Evolutionary conservation across 2,797 vertebrate genomes (phyloP), one percentile per base, ranked within the genome.

Genomic region (Sebastes oblongus): DNA sequence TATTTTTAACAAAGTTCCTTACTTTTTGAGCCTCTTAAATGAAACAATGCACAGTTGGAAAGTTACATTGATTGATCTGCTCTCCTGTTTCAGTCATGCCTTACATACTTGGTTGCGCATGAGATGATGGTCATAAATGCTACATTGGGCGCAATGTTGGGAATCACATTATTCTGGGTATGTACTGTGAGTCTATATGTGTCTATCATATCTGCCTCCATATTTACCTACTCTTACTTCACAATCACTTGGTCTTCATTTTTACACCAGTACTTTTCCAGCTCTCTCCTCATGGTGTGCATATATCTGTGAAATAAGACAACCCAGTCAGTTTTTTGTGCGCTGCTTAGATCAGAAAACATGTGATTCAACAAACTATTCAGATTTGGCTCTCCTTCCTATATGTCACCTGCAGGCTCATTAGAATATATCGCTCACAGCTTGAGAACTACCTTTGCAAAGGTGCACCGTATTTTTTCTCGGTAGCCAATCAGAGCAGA

Each of bases 81-180:
- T 83, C 12, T 68, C 16, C 4, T 79, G 11, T 88, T 87, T 55
- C 76, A 94, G 93, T 20, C 90, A 3, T 94, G 92, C 24, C 10
- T 90, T 62, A 54, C 56, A 0, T 39, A 39, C 36, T 0, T 90
- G 5, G 13, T 81, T 9, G 5, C 1, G 0, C 0, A 16, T 0
- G 0, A 2, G 1, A 1, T 59, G 1, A 0, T 0, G 13, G 0
- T 0, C 2, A 0, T 78, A 0, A 13, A 77, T 30, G 0, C 1
- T 0, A 0, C 1, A 1, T 0, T 88, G n/a, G 85, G 64, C 1
- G 0, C 75, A 20, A 1, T 77, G 4, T 10, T 87, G 22, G 85
- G 58, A 52, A 0, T 88, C 12, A 24, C 29, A 12, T 20, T 89
- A 46, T 32, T 92, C 34, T 91, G 75, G 90, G 93, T 93, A 88